Conservation (phyloP, 2,888 invertebrate genomes). For the Xestobium rufovillosum region DNA sequence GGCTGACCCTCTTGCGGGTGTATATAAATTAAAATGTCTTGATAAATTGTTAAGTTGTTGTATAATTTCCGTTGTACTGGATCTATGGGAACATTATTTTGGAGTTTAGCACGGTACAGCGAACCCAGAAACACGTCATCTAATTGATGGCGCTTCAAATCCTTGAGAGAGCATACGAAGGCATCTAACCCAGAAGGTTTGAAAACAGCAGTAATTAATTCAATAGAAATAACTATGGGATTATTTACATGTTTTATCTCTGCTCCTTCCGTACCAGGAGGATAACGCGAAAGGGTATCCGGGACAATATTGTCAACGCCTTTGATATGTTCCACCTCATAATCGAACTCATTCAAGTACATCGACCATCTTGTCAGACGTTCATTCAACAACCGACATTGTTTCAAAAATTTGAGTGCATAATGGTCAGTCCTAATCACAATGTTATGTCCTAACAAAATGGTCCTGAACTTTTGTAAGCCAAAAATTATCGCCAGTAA, state of each 20-base stretch:
- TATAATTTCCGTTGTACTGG: no score
- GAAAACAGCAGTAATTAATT: no score
- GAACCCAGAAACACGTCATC: neutral
- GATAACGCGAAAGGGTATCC: constrained; percentile 12
- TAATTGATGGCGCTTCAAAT: constrained; percentile 1
- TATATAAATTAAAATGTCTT: neutral
- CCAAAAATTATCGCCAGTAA: constrained; percentile 14
- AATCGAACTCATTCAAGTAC: constrained; percentile 15
- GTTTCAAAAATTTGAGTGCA: no score
- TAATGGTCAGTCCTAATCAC: no score
- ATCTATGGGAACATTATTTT: no score
- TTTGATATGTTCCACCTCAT: constrained; percentile 5
- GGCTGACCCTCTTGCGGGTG: neutral
- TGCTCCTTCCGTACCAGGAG: constrained; percentile 4
- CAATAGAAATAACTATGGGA: constrained; percentile 3
- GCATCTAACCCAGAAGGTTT: no score
- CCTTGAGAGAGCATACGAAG: neutral
- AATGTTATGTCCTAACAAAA: no score
- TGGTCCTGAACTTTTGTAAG: constrained; percentile 9
- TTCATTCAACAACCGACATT: no score
- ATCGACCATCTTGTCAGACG: constrained; percentile 15
- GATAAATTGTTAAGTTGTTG: neutral
- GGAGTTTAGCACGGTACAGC: no score
- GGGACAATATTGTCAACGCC: constrained; percentile 13
- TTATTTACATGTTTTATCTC: neutral